Percentiles rank a stretch among this genome's conserved stretches.
Conservation (phyloP, 2,113 vertebrate genomes). For the Callaeas wilsoni region DNA sequence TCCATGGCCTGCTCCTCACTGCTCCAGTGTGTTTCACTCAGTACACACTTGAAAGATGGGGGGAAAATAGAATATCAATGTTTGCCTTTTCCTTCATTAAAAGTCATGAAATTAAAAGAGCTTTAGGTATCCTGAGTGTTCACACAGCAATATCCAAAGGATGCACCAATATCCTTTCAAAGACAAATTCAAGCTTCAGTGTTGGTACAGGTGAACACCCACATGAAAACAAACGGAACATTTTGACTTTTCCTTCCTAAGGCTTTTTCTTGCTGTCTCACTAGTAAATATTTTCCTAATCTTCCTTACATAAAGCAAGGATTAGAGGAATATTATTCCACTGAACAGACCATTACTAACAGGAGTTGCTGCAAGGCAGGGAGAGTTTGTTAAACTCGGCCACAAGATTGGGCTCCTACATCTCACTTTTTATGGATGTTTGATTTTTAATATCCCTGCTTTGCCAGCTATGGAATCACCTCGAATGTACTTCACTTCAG, state of each 20-base stretch:
- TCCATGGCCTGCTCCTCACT: not conserved
- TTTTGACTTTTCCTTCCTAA: not conserved
- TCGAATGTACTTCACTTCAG: not conserved
- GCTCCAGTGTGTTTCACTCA: not conserved
- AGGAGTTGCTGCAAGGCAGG: constrained; percentile 75
- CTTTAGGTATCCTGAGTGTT: not conserved
- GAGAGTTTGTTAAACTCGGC: constrained; percentile 79
- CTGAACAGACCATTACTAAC: constrained; percentile 59
- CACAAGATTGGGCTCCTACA: constrained; percentile 84
- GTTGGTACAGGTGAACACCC: not conserved
- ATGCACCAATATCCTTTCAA: not conserved
- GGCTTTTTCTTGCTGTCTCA: not conserved
- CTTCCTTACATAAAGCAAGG: not conserved
- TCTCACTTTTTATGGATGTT: constrained; percentile 87
- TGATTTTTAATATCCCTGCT: not conserved
- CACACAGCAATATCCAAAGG: not conserved
- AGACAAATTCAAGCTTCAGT: not conserved
- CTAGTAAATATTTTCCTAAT: not conserved
- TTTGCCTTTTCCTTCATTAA: not conserved
- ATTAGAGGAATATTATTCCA: not conserved
- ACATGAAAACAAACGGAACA: not conserved
- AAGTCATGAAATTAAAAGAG: not conserved
- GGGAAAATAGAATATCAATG: not conserved
- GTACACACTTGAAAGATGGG: not conserved
- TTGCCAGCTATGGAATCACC: not conserved